Evolutionary conservation across 2,888 invertebrate genomes (phyloP), one percentile per base, ranked within the genome.

Genomic region (Agrotis clavis): DNA sequence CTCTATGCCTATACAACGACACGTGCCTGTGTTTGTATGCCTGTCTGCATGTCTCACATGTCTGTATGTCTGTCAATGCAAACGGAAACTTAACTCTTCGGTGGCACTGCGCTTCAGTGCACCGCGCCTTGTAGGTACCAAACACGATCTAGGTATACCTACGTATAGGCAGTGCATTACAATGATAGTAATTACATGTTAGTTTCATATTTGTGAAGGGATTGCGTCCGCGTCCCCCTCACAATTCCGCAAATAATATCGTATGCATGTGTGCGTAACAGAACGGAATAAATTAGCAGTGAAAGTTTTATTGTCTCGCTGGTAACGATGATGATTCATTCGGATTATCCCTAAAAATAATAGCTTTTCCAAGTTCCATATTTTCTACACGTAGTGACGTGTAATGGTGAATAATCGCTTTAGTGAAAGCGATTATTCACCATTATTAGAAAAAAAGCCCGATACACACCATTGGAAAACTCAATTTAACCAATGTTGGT

Each of bases 51-150:
- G 73, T 85, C 79, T 81, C 80, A 77, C 82, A 77, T 83, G 73
- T 85, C 78, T 81, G 79, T 83, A 79, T 83, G 73, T 84, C 82
- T 81, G 79, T 86, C 83, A 86, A 87, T 86, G 85, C 87, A 88
- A 88, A 88, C 88, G 88, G 91, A 90, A 91, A 90, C 88, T 89
- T 85, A 86, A 85, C 86, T 84, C 84, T 83, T 85, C 83, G 74
- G 82, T 81, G 71, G 79, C 68, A 83, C 81, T 85, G 66, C 83
- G 83, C 84, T 84, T 80, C 85, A 81, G 76, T 79, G 81, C 71
- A 69, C 75, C 50, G 65, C 74, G 77, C 83, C 86, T 90, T 89
- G 86, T 25, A 87, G 83, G 72, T 75, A 78, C 76, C 77, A 74
- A 81, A 79, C 77, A 77, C 59, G 63, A 74, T 78, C 63, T 73